phyloP scores from a whole-genome alignment of 2,888 invertebrate genomes.

The Lasioglossum leucozonium region DNA sequence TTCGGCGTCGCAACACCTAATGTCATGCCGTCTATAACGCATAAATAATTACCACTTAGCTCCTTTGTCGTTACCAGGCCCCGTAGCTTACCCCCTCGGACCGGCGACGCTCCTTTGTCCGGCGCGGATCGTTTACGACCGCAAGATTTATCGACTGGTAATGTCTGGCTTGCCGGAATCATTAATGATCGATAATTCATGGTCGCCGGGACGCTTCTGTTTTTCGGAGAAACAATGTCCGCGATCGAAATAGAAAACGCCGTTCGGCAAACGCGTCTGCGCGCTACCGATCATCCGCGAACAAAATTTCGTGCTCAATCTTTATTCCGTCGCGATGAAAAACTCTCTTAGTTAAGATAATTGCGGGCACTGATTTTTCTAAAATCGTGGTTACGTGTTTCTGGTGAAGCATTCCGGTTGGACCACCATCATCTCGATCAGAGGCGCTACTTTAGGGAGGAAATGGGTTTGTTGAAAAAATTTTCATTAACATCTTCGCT shows the following conservation, averaged over 20 bases:
- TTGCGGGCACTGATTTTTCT: not conserved
- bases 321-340: no score
- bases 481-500: no score
- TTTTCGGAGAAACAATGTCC: conserved; percentile 46
- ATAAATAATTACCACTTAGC: conserved; percentile 83
- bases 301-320: no score
- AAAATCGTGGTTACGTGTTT: not conserved
- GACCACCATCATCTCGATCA: not conserved
- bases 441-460: not conserved
- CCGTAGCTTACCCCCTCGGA: conserved; percentile 46
- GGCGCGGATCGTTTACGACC: conserved; percentile 69
- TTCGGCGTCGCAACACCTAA: conserved; percentile 69
- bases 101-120: conserved; percentile 73
- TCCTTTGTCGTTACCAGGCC: conserved; percentile 76
- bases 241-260: conserved; percentile 26
- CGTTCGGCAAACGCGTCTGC: not conserved
- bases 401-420: not conserved
- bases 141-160: conserved; percentile 78
- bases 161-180: conserved; percentile 69
- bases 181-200: conserved; percentile 81
- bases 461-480: not conserved
- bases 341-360: not conserved
- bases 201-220: conserved; percentile 48
- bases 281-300: not conserved
- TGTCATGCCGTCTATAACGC: conserved; percentile 70